phyloP scores from a whole-genome alignment of 2,888 invertebrate species.

The Oligia latruncula region DNA sequence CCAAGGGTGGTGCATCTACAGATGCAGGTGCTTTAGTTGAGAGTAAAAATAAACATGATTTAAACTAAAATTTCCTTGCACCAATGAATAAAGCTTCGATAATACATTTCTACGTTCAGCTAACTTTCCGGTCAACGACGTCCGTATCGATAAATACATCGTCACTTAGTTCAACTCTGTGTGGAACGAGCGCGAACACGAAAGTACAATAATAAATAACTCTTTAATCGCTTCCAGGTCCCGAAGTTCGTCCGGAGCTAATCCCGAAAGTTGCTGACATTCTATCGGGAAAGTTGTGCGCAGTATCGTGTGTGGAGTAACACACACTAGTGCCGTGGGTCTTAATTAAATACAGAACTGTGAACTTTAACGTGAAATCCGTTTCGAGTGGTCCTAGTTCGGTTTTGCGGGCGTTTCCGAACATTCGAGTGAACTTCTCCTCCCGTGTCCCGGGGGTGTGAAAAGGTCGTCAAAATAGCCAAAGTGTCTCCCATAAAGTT shows the following conservation, averaged over 20 bases:
- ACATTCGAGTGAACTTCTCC: slow-evolving; percentile 65
- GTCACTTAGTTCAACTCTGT: slow-evolving; percentile 27
- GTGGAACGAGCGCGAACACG: slow-evolving; percentile 68
- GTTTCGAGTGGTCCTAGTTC: slow-evolving; percentile 43
- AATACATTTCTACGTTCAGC: slow-evolving; percentile 31
- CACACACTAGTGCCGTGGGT: slow-evolving; percentile 55
- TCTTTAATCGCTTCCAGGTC: slow-evolving; percentile 78
- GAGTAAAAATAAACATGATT: neutral
- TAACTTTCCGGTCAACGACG: slow-evolving; percentile 66
- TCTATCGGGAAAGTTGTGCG: slow-evolving; percentile 70
- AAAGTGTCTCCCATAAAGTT: slow-evolving; percentile 90
- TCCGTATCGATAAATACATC: slow-evolving; percentile 46
- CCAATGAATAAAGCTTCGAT: neutral
- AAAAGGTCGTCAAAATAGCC: slow-evolving; percentile 77
- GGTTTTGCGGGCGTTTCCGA: slow-evolving; percentile 42
- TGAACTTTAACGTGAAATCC: slow-evolving; percentile 58
- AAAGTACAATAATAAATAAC: slow-evolving; percentile 74
- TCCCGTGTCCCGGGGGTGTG: slow-evolving; percentile 83
- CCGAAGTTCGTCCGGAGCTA: slow-evolving; percentile 70
- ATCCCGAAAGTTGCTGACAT: slow-evolving; percentile 70
- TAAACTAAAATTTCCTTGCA: slow-evolving; percentile 20
- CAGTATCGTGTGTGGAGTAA: slow-evolving; percentile 45
- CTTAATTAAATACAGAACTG: slow-evolving; percentile 61
- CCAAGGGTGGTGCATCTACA: neutral
- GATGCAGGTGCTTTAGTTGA: neutral